A percentile compares a stretch with the other conserved stretches of the same genome.
Evolutionary conservation across 1,140 invertebrate genomes (phyloP).

Genomic region (Subanguina moxae): DNA sequence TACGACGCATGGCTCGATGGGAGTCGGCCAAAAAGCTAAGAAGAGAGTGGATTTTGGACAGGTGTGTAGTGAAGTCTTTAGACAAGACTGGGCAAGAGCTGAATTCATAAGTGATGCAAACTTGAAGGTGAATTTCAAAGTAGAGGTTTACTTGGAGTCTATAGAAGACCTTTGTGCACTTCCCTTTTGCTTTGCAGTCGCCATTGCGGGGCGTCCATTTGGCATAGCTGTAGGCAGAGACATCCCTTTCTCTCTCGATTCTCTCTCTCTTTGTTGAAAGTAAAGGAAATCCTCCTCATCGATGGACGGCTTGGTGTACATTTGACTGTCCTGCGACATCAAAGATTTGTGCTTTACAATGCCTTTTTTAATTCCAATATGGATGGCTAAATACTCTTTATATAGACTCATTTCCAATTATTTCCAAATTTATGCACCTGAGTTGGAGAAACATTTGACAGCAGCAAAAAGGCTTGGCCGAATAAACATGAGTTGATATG

Average conservation of each 20-base stretch:
- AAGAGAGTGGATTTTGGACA: conserved; percentile 8
- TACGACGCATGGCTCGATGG: background rate
- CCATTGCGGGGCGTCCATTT: too few species aligned
- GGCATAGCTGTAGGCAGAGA: too few species aligned
- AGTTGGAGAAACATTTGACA: conserved; percentile 24
- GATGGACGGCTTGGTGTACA: background rate
- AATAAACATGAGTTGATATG: conserved; percentile 31
- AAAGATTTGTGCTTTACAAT: background rate
- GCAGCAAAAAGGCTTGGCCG: conserved; percentile 21
- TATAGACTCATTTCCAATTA: conserved; percentile 1
- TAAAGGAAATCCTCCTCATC: background rate
- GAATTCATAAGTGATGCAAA: background rate
- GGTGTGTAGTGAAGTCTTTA: background rate
- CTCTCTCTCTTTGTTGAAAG: background rate
- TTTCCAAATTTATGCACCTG: background rate
- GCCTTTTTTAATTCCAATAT: too few species aligned
- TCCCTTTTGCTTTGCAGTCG: too few species aligned
- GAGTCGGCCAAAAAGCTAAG: background rate
- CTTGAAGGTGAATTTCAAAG: too few species aligned
- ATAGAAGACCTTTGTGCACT: background rate
- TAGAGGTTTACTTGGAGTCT: too few species aligned
- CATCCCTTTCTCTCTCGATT: too few species aligned
- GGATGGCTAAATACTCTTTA: too few species aligned
- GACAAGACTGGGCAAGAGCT: background rate
- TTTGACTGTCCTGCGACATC: conserved; percentile 1